These are phyloP conservation scores for Uloborus plumipes DNA, from an alignment of 2,888 invertebrate species.

Conservation along the genomic window DNA sequence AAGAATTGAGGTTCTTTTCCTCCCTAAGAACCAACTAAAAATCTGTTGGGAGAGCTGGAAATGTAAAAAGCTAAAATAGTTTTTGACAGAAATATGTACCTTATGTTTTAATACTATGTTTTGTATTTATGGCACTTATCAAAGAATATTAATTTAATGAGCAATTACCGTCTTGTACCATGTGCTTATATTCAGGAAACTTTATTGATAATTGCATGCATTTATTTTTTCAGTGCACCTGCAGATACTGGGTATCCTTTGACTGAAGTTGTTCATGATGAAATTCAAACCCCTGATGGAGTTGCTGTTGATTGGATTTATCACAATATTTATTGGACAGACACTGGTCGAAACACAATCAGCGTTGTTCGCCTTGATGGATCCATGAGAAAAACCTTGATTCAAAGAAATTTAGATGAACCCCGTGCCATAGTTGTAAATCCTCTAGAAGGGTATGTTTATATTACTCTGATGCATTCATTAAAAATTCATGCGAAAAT, in stretches of 20 bases:
- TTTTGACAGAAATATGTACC: no score
- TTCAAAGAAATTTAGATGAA: slow-evolving; percentile 88
- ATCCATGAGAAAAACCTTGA: slow-evolving; percentile 88
- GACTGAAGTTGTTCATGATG: slow-evolving; percentile 75
- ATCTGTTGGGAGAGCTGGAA: no score
- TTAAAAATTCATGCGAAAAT: no score
- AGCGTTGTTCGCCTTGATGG: slow-evolving; percentile 89
- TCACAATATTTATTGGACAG: slow-evolving; percentile 93
- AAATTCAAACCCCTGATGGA: slow-evolving; percentile 92
- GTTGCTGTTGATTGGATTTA: slow-evolving; percentile 99
- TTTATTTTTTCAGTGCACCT: slow-evolving; percentile 79
- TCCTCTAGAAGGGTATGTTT: slow-evolving; percentile 83
- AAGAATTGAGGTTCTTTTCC: no score
- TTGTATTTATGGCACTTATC: no score
- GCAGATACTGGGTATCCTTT: slow-evolving; percentile 91
- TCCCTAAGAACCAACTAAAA: no score
- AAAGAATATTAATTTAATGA: no score
- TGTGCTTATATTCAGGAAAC: no score
- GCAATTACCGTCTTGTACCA: no score
- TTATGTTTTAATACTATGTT: no score
- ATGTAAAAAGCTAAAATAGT: no score
- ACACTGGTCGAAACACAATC: slow-evolving; percentile 92
- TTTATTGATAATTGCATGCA: not conserved
- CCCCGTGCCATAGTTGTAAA: slow-evolving; percentile 94
- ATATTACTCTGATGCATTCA: not conserved